Evolutionary conservation across 2,113 vertebrate genomes (phyloP).

Genomic region (Coreoperca whiteheadi): DNA sequence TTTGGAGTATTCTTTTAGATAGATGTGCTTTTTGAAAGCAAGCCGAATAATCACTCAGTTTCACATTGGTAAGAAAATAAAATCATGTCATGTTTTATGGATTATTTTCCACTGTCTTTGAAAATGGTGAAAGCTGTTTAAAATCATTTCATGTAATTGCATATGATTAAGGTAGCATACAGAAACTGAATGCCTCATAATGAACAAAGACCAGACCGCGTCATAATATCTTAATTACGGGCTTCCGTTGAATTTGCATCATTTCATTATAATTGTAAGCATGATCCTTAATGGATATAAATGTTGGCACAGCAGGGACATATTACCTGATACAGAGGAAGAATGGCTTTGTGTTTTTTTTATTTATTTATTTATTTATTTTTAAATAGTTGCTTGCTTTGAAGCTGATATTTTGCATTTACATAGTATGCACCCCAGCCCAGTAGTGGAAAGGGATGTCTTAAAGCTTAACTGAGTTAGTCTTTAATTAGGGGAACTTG

Average conservation of each 20-base stretch:
- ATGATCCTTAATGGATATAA: slow-evolving; percentile 6
- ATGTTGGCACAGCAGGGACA: background rate
- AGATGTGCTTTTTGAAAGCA: background rate
- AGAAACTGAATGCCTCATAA: background rate
- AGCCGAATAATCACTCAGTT: slow-evolving; percentile 17
- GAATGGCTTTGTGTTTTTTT: background rate
- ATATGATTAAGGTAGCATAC: slow-evolving; percentile 1
- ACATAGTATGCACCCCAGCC: background rate
- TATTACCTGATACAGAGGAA: background rate
- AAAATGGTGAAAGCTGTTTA: background rate
- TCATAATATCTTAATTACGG: slow-evolving; percentile 8
- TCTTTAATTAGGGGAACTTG: background rate
- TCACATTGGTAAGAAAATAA: slow-evolving; percentile 10
- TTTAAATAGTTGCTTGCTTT: too few relatives aligned
- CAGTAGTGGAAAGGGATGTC: background rate
- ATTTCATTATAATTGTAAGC: slow-evolving; percentile 12
- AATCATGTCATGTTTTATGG: background rate
- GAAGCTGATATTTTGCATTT: background rate
- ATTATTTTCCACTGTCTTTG: background rate
- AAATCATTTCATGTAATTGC: background rate
- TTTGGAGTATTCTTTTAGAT: background rate
- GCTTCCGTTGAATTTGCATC: background rate
- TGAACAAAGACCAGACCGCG: slow-evolving; percentile 24
- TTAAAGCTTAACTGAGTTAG: background rate
- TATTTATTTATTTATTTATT: too few relatives aligned